Evolutionary conservation across 2,113 vertebrate species (phyloP), one percentile per base, ranked within the genome.

Genomic region (Crotalus viridis): DNA sequence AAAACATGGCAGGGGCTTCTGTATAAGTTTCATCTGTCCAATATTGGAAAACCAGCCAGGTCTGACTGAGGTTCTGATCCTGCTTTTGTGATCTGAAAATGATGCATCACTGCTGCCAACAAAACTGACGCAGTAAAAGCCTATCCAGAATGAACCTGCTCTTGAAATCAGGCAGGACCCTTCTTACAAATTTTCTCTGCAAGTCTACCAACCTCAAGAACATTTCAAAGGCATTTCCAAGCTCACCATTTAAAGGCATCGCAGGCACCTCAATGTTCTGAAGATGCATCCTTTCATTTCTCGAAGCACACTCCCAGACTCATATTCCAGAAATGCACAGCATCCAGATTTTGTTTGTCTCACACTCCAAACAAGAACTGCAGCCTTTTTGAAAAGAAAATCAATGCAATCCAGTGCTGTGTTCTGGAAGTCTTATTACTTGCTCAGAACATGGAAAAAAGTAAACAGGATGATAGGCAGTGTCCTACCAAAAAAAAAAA

Each of bases 81-180:
- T 33, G 39, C 64, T 26, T 89, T 56, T 28, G 28, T 26, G 55
- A n/a, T 56, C 26, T 61, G 54, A 46, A 85, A 46, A 85, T 10
- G 28, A n/a, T 81, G 64, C 2, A 43, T 89, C 52, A 59, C 33
- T 9, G 74, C 74, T 93, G 88, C 92, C 74, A 90, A 86, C 88
- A 90, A 86, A 74, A 85, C 88, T 57, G 54, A 93, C 6, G 28
- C 92, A 92, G 69, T 74, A 61, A 56, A 92, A 89, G 51, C 28
- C 57, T 51, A 74, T 19, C 21, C 17, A 22, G 15, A 22, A 24
- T 46, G 52, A 88, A 17, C 6, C 26, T 5, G 33, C 33, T 85
- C 48, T 59, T 48, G 39, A 52, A 81, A 57, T 10, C 21, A 89
- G 26, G 57, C 56, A 87, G 69, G 39, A n/a, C 19, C 8, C 10